Conservation (phyloP, 2,113 vertebrate genomes). For the Sapajus apella region DNA sequence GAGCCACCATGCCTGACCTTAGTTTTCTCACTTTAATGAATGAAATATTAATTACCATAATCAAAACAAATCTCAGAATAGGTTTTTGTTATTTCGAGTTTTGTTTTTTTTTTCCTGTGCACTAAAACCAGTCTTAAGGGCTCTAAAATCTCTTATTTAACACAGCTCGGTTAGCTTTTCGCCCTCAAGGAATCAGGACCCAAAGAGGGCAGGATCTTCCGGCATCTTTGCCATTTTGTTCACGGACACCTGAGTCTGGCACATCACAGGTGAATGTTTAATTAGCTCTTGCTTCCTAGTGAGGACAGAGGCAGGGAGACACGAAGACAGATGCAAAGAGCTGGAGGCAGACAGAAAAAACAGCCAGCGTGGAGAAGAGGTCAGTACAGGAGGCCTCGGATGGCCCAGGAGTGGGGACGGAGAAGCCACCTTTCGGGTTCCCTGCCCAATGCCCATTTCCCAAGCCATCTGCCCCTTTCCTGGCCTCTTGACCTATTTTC, state of each 20-base stretch:
- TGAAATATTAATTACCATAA: neutral
- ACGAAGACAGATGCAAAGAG: neutral
- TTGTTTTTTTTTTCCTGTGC: neutral
- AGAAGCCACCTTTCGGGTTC: neutral
- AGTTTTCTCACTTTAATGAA: too few relatives aligned
- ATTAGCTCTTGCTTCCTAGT: neutral
- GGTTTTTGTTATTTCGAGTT: neutral
- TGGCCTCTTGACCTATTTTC: constrained; percentile 35
- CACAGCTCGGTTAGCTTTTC: fast-evolving
- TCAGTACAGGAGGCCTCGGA: neutral
- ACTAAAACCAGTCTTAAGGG: neutral
- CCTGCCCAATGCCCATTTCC: constrained; percentile 50
- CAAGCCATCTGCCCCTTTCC: neutral
- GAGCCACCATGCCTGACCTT: too few relatives aligned
- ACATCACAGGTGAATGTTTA: neutral
- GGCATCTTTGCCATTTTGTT: neutral
- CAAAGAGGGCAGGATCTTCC: neutral
- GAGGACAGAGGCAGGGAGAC: neutral
- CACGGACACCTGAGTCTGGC: neutral
- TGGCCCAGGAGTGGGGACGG: neutral
- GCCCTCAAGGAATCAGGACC: neutral
- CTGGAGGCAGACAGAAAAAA: neutral
- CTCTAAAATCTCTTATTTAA: neutral
- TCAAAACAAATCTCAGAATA: neutral
- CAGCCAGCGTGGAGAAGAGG: neutral